Percentiles rank a stretch among this genome's conserved stretches.
Conservation (phyloP, 1,140 invertebrate genomes). For the Diorhabda carinulata region DNA sequence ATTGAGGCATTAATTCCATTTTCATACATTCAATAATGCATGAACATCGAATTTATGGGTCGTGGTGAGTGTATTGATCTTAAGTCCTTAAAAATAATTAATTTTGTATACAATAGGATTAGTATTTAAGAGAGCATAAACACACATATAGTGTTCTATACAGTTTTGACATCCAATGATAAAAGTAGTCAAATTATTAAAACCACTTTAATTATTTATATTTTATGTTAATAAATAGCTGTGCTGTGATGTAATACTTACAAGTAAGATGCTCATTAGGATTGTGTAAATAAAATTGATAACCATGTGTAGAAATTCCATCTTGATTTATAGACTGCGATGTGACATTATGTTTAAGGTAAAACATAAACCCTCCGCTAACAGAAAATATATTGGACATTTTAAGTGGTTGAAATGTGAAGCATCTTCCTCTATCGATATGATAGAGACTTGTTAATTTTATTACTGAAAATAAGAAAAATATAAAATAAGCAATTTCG, state of each 20-base stretch:
- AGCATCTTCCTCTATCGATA: not conserved
- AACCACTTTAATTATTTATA: not conserved
- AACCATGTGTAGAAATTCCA: not conserved
- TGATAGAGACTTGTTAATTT: not conserved
- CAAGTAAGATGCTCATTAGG: not conserved
- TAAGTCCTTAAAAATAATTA: too few species aligned
- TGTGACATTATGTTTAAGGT: not conserved
- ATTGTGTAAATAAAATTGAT: slow-evolving; percentile 3
- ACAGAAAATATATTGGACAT: not conserved
- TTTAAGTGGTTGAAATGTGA: not conserved
- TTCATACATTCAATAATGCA: too few species aligned
- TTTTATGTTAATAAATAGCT: not conserved
- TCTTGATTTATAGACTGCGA: not conserved
- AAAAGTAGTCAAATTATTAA: too few species aligned
- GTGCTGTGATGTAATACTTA: not conserved
- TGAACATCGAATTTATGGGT: too few species aligned
- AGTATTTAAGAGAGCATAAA: too few species aligned
- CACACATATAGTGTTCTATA: too few species aligned
- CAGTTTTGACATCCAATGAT: too few species aligned
- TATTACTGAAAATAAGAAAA: not conserved
- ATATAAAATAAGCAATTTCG: not conserved
- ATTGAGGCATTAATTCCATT: too few species aligned
- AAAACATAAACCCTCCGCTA: not conserved
- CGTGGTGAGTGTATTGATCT: too few species aligned
- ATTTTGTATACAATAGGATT: too few species aligned